Percentiles rank a stretch among this genome's conserved stretches.
Conservation (phyloP, 1,140 invertebrate genomes). For the Drosophila guanche region DNA sequence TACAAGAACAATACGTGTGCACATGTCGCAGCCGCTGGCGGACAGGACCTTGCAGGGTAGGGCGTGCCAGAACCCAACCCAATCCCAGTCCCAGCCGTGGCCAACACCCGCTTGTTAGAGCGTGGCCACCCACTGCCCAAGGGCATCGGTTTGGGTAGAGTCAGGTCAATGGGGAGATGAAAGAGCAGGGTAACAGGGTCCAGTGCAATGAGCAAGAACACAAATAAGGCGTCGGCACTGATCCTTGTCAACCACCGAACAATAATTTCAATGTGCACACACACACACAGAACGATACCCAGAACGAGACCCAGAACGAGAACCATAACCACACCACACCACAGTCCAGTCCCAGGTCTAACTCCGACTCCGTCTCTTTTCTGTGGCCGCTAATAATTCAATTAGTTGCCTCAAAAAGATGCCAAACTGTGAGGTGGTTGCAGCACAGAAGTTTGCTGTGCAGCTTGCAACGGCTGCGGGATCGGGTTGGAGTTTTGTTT, state of each 20-base stretch:
- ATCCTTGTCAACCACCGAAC: slow-evolving; percentile 79
- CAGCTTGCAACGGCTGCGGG: slow-evolving; percentile 16
- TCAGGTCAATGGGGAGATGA: slow-evolving; percentile 31
- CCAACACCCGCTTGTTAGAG: slow-evolving; percentile 69
- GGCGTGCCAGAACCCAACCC: slow-evolving; percentile 24
- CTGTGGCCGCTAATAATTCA: slow-evolving; percentile 70
- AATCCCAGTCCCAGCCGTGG: slow-evolving; percentile 22
- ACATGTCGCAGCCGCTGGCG: slow-evolving; percentile 63
- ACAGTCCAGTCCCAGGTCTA: slow-evolving; percentile 24
- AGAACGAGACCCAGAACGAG: slow-evolving; percentile 11
- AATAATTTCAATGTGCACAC: slow-evolving; percentile 66
- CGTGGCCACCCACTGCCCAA: slow-evolving; percentile 58
- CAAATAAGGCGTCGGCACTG: slow-evolving; percentile 80
- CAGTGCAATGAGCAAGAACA: slow-evolving; percentile 72
- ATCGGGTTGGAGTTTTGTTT: slow-evolving; percentile 17
- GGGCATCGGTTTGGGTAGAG: slow-evolving; percentile 39
- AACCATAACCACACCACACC: background rate
- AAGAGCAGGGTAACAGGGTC: slow-evolving; percentile 21
- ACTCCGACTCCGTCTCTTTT: too few relatives aligned
- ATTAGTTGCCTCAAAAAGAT: slow-evolving; percentile 73
- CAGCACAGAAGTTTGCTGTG: slow-evolving; percentile 34
- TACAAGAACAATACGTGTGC: slow-evolving; percentile 80
- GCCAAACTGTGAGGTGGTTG: slow-evolving; percentile 58
- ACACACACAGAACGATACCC: slow-evolving; percentile 23
- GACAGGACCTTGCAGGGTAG: slow-evolving; percentile 29